Evolutionary conservation across 1,140 invertebrate genomes (phyloP).

Genomic region (Drosophila hydei): DNA sequence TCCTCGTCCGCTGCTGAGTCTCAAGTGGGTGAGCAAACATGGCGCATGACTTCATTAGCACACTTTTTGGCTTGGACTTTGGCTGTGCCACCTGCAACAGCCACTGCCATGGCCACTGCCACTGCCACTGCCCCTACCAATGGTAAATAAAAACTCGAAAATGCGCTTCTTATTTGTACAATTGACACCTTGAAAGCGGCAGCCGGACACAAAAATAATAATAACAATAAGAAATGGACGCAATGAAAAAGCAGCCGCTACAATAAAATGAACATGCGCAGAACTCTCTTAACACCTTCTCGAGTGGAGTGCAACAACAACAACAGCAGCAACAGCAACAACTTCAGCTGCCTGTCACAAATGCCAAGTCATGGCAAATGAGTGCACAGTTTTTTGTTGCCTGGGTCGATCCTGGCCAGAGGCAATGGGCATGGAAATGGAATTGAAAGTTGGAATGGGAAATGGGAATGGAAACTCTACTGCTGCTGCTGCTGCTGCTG

Average conservation of each 20-base stretch:
- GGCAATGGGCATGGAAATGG: conserved; percentile 13
- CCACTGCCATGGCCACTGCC: not conserved
- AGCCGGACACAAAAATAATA: conserved; percentile 36
- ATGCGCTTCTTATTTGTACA: conserved; percentile 62
- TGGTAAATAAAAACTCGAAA: conserved; percentile 32
- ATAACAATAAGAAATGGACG: conserved; percentile 31
- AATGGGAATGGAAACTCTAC: conserved; percentile 27
- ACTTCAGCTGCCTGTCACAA: conserved; percentile 71
- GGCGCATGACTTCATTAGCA: conserved; percentile 54
- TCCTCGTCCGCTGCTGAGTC: not conserved
- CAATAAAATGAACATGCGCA: conserved; percentile 57
- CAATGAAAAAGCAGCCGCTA: conserved; percentile 31
- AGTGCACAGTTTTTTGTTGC: conserved; percentile 59
- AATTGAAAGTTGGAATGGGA: conserved; percentile 11
- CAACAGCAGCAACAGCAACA: conserved; percentile 32
- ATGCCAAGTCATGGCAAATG: conserved; percentile 78
- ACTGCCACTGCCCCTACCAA: not conserved
- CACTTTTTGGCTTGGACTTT: conserved; percentile 37
- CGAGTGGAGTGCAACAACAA: conserved; percentile 51
- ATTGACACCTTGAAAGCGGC: conserved; percentile 59
- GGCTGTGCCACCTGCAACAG: conserved; percentile 44
- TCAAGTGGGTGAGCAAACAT: conserved; percentile 41
- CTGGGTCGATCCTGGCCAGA: conserved; percentile 38
- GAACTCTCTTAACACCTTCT: conserved; percentile 72
- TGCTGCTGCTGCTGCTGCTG: not conserved